Percentiles rank a stretch among this genome's conserved stretches.
These are phyloP conservation scores for Sinelater perroti DNA, from an alignment of 2,888 invertebrate species.

Conservation along the genomic window DNA sequence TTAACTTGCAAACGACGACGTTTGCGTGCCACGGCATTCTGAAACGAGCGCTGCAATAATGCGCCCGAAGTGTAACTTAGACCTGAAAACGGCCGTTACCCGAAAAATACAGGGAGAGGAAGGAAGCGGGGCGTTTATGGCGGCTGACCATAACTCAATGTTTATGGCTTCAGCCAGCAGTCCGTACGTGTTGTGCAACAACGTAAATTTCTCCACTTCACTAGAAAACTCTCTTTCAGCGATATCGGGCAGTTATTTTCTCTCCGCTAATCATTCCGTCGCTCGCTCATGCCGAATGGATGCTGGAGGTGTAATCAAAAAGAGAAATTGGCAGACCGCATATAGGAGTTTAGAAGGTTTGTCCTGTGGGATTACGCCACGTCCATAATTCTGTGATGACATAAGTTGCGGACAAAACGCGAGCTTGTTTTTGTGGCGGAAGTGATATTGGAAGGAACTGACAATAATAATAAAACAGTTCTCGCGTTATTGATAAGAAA, in stretches of 20 bases:
- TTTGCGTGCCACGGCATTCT: neutral
- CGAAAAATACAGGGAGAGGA: conserved; percentile 8
- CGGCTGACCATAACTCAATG: conserved; percentile 32
- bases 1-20: conserved; percentile 7
- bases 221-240: conserved; percentile 11
- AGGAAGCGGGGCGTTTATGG: conserved; percentile 27
- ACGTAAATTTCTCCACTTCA: conserved; percentile 22
- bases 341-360: neutral
- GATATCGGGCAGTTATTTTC: conserved; percentile 15
- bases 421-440: too few relatives aligned
- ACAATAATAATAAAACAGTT: too few relatives aligned
- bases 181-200: conserved; percentile 12
- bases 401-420: neutral
- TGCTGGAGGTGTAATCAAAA: neutral
- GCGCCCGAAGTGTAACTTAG: conserved; percentile 9
- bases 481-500: too few relatives aligned
- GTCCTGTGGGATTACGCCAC: neutral
- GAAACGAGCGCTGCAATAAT: neutral
- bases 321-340: conserved; percentile 5
- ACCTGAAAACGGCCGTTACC: conserved; percentile 11
- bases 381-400: neutral
- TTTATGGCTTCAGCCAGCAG: conserved; percentile 24
- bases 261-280: conserved; percentile 8
- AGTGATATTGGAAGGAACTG: too few relatives aligned
- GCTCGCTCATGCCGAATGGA: neutral